phyloP scores from a whole-genome alignment of 2,888 invertebrate genomes.

The Drosophila subsilvestris region DNA sequence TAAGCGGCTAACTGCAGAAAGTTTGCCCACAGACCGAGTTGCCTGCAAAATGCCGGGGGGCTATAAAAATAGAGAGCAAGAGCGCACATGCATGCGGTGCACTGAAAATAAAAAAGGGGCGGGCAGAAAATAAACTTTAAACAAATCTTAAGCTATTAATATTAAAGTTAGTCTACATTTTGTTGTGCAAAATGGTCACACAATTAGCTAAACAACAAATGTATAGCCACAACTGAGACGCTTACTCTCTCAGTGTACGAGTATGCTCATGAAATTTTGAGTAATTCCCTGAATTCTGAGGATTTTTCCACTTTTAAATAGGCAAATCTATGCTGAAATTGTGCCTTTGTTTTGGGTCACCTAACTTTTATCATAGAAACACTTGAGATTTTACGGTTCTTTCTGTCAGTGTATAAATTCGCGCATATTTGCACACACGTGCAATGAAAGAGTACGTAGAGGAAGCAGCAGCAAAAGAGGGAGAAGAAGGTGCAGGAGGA shows the following conservation, averaged over 20 bases:
- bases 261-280: too few relatives aligned
- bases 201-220: too few relatives aligned
- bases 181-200: too few relatives aligned
- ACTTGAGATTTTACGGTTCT: too few relatives aligned
- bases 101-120: slow-evolving; percentile 1
- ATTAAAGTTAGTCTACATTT: too few relatives aligned
- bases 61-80: slow-evolving; percentile 52
- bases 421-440: slow-evolving; percentile 10
- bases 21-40: neutral
- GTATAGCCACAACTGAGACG: neutral
- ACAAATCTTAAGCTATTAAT: too few relatives aligned
- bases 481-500: neutral
- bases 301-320: neutral
- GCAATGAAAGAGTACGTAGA: slow-evolving; percentile 1
- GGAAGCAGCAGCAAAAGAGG: neutral
- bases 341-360: neutral
- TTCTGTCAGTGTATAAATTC: neutral
- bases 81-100: slow-evolving; percentile 17
- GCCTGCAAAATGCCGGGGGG: slow-evolving; percentile 54
- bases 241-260: neutral
- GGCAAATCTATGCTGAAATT: neutral
- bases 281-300: neutral
- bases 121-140: too few relatives aligned
- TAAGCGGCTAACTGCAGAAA: slow-evolving; percentile 34
- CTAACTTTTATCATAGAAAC: too few relatives aligned